Conservation (phyloP, 2,797 vertebrate genomes). For the Gadopsis marmoratus region DNA sequence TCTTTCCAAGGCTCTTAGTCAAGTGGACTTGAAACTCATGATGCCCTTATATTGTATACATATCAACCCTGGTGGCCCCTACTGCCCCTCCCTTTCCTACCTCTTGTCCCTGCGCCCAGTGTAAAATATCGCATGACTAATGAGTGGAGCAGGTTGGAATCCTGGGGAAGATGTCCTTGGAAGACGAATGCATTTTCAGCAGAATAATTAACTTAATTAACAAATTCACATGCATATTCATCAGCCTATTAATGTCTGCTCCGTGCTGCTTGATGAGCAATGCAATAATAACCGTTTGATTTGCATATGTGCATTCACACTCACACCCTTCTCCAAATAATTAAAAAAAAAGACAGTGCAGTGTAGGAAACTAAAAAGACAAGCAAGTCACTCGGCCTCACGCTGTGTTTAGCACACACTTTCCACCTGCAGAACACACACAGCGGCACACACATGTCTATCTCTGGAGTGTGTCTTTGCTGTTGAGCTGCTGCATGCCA, state of each 20-base stretch:
- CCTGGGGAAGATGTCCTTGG: conserved; percentile 98
- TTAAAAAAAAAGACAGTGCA: conserved; percentile 75
- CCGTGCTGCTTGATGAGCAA: conserved; percentile 96
- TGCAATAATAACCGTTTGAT: conserved; percentile 96
- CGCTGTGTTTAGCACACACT: conserved; percentile 34
- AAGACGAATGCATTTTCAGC: conserved; percentile 98
- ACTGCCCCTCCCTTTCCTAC: conserved; percentile 37
- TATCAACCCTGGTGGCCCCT: conserved; percentile 67
- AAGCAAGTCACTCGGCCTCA: conserved; percentile 56
- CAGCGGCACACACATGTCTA: background rate
- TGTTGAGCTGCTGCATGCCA: conserved; percentile 17
- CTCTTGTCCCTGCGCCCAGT: conserved; percentile 80
- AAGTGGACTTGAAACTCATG: conserved; percentile 58
- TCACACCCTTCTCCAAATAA: conserved; percentile 86
- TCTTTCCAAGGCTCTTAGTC: conserved; percentile 33
- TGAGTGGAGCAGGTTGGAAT: conserved; percentile 95
- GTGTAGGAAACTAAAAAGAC: conserved; percentile 55
- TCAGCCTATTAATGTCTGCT: conserved; percentile 99
- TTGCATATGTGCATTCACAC: conserved; percentile 95
- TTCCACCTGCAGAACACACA: conserved; percentile 50
- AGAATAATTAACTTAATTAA: conserved; percentile 99
- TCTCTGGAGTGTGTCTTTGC: conserved; percentile 26
- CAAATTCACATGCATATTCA: conserved; percentile 99
- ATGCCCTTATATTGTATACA: conserved; percentile 64
- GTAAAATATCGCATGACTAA: conserved; percentile 96